Evolutionary conservation across 2,888 invertebrate species (phyloP).

Genomic region (Ormyrus thymus): DNA sequence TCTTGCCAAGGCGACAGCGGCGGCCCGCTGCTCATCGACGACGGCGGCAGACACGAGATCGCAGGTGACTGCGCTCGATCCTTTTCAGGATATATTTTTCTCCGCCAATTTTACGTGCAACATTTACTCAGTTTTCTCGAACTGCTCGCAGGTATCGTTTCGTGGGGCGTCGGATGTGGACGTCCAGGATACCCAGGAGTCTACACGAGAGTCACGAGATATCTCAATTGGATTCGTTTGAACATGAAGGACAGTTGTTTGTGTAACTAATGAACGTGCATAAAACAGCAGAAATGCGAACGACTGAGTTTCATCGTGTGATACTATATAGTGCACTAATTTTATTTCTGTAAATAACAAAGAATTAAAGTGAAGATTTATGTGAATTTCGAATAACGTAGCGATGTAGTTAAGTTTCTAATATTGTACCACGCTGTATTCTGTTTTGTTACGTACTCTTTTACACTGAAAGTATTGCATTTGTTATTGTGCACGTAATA

Average conservation of each 20-base stretch:
- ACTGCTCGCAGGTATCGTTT: slow-evolving; percentile 82
- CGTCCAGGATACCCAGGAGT: slow-evolving; percentile 82
- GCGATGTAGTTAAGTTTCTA: too few species aligned
- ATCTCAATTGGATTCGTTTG: slow-evolving; percentile 84
- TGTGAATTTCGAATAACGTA: too few species aligned
- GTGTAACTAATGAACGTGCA: slow-evolving; percentile 72
- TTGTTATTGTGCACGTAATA: slow-evolving; percentile 9
- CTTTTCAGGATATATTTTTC: not conserved
- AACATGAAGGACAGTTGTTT: slow-evolving; percentile 86
- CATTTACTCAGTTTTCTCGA: not conserved
- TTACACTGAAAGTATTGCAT: not conserved
- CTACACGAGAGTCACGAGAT: slow-evolving; percentile 83
- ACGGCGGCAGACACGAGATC: slow-evolving; percentile 86
- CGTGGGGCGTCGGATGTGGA: slow-evolving; percentile 90
- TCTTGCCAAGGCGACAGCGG: slow-evolving; percentile 94
- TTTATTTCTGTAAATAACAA: slow-evolving; percentile 20
- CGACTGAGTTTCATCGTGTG: slow-evolving; percentile 4
- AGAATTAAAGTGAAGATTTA: not conserved
- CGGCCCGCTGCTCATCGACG: slow-evolving; percentile 86
- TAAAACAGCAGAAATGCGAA: not conserved
- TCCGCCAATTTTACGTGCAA: not conserved
- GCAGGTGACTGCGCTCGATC: slow-evolving; percentile 78
- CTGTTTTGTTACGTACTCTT: too few species aligned
- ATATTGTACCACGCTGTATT: too few species aligned
- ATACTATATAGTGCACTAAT: slow-evolving; percentile 27